A percentile compares a stretch with the other conserved stretches of the same genome.
These are phyloP conservation scores for Eremophila alpestris DNA, from an alignment of 2,797 vertebrate genomes.

Conservation along the genomic window DNA sequence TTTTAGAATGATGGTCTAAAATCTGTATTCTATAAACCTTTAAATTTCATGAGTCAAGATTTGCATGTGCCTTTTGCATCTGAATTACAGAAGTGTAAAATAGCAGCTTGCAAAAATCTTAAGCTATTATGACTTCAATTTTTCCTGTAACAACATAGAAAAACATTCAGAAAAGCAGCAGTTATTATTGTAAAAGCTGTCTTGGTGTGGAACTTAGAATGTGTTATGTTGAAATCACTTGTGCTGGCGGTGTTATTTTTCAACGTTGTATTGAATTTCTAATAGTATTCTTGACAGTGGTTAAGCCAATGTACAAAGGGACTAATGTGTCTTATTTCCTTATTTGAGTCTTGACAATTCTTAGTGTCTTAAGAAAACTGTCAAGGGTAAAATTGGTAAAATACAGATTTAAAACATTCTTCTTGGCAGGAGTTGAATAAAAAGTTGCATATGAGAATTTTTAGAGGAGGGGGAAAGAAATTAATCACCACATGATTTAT, in stretches of 20 bases:
- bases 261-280: neutral
- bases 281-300: neutral
- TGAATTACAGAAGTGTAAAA: neutral
- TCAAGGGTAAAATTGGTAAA: constrained; percentile 21
- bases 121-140: neutral
- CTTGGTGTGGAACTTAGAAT: neutral
- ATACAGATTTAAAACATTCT: constrained; percentile 16
- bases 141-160: neutral
- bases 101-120: neutral
- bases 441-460: neutral
- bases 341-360: constrained; percentile 21
- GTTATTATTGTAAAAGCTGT: neutral
- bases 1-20: neutral
- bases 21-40: neutral
- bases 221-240: neutral
- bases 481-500: neutral
- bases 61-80: neutral
- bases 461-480: neutral
- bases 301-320: neutral
- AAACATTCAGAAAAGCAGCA: neutral
- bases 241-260: neutral
- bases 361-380: constrained; percentile 42
- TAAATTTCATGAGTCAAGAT: neutral
- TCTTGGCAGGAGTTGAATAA: neutral
- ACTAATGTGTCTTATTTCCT: constrained; percentile 26